Evolutionary conservation across 2,888 invertebrate species (phyloP).

Genomic region (Meta bourneti): DNA sequence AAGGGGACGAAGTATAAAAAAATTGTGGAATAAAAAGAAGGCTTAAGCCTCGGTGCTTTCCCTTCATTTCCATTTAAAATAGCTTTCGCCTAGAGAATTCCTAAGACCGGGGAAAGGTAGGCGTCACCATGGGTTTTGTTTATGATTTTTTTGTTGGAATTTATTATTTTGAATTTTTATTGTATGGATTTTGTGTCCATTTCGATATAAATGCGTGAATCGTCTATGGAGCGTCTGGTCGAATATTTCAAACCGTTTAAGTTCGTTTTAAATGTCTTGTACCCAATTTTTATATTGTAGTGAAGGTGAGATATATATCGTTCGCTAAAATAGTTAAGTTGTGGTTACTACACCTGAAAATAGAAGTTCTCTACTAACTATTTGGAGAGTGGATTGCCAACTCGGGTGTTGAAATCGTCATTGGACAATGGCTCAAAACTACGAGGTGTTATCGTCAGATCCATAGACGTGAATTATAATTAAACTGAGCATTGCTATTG

Average conservation of each 20-base stretch:
- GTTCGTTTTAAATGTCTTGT: too few species aligned
- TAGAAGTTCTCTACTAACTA: too few species aligned
- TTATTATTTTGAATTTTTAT: slow-evolving; percentile 33
- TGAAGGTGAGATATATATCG: too few species aligned
- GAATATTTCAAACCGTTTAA: neutral
- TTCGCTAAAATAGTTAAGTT: too few species aligned
- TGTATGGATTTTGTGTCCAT: slow-evolving; percentile 8
- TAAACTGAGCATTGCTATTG: too few species aligned
- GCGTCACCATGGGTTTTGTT: neutral
- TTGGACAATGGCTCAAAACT: too few species aligned
- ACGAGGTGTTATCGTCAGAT: too few species aligned
- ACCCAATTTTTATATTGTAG: too few species aligned
- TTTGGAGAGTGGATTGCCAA: too few species aligned
- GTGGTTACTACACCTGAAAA: too few species aligned
- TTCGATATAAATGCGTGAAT: neutral
- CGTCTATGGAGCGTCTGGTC: neutral
- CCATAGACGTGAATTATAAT: too few species aligned
- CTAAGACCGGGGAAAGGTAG: slow-evolving; percentile 3
- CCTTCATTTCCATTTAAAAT: slow-evolving; percentile 63
- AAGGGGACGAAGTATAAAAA: slow-evolving; percentile 19
- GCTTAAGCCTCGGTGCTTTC: slow-evolving; percentile 22
- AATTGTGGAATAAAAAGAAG: neutral
- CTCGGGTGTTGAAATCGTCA: too few species aligned
- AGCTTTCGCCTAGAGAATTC: slow-evolving; percentile 29
- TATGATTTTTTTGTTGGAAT: slow-evolving; percentile 1